Evolutionary conservation across 2,113 vertebrate genomes (phyloP), one percentile per base, ranked within the genome.

Genomic region (Eonycteris spelaea): DNA sequence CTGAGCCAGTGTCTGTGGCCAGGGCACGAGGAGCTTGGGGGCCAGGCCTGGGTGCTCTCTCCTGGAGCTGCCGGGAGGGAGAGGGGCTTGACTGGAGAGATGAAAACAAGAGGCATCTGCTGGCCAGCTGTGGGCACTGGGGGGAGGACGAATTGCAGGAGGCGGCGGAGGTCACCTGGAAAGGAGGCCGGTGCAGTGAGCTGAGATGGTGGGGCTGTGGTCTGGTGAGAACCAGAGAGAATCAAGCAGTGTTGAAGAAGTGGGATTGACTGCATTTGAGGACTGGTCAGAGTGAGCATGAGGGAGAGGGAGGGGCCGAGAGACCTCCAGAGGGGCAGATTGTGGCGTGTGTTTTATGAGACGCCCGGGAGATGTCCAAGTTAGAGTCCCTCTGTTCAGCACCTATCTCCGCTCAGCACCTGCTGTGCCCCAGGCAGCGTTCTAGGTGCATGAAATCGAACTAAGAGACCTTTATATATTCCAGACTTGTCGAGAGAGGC

Each of bases 161-260:
- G 30, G 33, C 74, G 40, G 28, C 7, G 53, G 35, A 5, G 19
- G 63, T 18, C 15, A 2, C 75, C 43, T 12, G 19, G 84, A 19
- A 40, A 57, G 70, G 63, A 78, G 61, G 51, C 28, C 40, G 14
- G 26, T 1, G 0, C 2, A 16, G 55, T 10, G 80, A 71, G 21
- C 73, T 1, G 1, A 79, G 55, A 22, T 0, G 6, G 28, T 7
- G 14, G 10, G n/a, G 51, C 78, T 43, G 0, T 11, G 1, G 12
- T 24, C 2, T 8, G 9, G 22, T 61, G 63, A 78, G 78, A 48
- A 35, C 24, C 6, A 21, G 71, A 30, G 3, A 1, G 71, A 14
- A 61, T 6, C 0, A 13, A 45, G 71, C 38, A 38, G 1, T 14
- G 1, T 13, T 82, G 40, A 78, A 61, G 53, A 48, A 53, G 79